A percentile compares a stretch with the other conserved stretches of the same genome.
These are phyloP conservation scores for Goniozus legneri DNA, from an alignment of 1,140 invertebrate species.

Conservation along the genomic window DNA sequence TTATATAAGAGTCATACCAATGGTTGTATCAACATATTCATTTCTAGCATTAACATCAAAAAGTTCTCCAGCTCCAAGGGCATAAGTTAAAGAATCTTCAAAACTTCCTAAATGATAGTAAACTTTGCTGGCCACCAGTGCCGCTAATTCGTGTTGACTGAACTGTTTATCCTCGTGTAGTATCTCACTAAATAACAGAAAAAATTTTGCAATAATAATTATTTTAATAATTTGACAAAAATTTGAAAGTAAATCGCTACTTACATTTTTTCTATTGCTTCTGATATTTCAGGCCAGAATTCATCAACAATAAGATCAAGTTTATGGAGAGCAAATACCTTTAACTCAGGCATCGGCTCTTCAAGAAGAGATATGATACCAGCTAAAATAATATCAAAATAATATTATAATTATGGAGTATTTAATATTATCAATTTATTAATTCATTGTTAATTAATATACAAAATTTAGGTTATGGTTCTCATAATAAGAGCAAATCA, in stretches of 20 bases:
- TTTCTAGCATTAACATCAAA: slow-evolving; percentile 91
- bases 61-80: slow-evolving; percentile 85
- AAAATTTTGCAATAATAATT: not conserved
- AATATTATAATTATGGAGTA: slow-evolving; percentile 3
- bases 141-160: slow-evolving; percentile 85
- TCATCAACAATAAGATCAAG: slow-evolving; percentile 93
- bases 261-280: slow-evolving; percentile 95
- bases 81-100: slow-evolving; percentile 92
- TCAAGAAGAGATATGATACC: slow-evolving; percentile 95
- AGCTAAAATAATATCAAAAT: slow-evolving; percentile 57
- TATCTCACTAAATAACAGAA: slow-evolving; percentile 68
- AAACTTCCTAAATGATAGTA: slow-evolving; percentile 97
- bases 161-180: slow-evolving; percentile 91
- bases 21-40: slow-evolving; percentile 96
- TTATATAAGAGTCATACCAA: slow-evolving; percentile 57
- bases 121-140: slow-evolving; percentile 96
- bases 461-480: slow-evolving; percentile 33
- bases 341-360: slow-evolving; percentile 88
- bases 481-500: slow-evolving; percentile 45
- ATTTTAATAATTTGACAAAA: slow-evolving; percentile 1
- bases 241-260: slow-evolving; percentile 21
- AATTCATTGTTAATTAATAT: slow-evolving; percentile 7
- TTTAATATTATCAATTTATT: slow-evolving; percentile 1
- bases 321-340: slow-evolving; percentile 88
- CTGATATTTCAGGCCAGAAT: slow-evolving; percentile 98